Evolutionary conservation across 2,888 invertebrate genomes (phyloP).

Genomic region (Plebejus argus): DNA sequence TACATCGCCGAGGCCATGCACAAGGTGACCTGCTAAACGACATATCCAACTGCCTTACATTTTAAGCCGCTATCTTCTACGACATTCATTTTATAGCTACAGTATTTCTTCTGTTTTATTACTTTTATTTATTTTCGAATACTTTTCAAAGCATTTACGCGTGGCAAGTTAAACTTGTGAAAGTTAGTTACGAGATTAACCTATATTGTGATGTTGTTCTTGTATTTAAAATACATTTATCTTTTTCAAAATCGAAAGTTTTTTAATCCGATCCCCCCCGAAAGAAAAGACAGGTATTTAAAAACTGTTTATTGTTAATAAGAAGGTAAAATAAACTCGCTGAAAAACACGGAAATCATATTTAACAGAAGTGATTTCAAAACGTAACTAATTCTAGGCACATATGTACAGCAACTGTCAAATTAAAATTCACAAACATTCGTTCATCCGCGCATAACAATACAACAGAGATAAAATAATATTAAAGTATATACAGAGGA

Average conservation of each 20-base stretch:
- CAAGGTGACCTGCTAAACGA: slow-evolving; percentile 88
- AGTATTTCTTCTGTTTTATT: slow-evolving; percentile 55
- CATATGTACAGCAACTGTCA: slow-evolving; percentile 72
- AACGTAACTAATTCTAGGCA: slow-evolving; percentile 67
- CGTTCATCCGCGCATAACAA: slow-evolving; percentile 68
- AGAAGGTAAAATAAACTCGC: slow-evolving; percentile 80
- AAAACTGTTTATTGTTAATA: slow-evolving; percentile 78
- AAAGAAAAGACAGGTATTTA: slow-evolving; percentile 53
- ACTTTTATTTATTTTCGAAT: slow-evolving; percentile 26
- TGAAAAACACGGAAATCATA: slow-evolving; percentile 74
- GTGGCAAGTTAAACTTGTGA: slow-evolving; percentile 33
- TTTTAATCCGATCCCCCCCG: slow-evolving; percentile 41
- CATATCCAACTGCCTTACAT: slow-evolving; percentile 45
- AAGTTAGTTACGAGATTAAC: slow-evolving; percentile 31
- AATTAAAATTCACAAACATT: slow-evolving; percentile 69
- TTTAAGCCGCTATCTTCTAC: slow-evolving; percentile 40
- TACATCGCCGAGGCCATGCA: slow-evolving; percentile 97
- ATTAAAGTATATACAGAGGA: background rate
- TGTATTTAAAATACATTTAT: slow-evolving; percentile 42
- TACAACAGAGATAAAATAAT: slow-evolving; percentile 1
- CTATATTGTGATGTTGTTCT: slow-evolving; percentile 41
- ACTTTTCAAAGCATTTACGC: slow-evolving; percentile 36
- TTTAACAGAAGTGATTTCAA: slow-evolving; percentile 70
- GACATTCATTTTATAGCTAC: slow-evolving; percentile 45
- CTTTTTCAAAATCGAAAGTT: slow-evolving; percentile 43